Conservation (phyloP, 2,797 vertebrate species). For the Gallinago solitaria region DNA sequence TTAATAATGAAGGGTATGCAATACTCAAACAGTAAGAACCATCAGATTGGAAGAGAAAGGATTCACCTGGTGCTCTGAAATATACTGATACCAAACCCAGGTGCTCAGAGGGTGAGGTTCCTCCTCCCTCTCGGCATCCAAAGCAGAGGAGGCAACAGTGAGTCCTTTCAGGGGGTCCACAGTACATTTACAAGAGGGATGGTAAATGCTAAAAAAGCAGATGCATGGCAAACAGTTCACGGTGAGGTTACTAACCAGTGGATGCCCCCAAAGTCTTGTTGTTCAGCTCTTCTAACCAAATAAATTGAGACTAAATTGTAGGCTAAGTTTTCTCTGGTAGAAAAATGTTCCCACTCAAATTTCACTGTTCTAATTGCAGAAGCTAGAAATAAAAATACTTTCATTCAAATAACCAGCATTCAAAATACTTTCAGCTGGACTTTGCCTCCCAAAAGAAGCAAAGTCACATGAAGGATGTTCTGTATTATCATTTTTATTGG, state of each 20-base stretch:
- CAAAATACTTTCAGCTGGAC: slow-evolving; percentile 37
- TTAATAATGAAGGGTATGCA: not conserved
- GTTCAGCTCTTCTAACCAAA: slow-evolving; percentile 5
- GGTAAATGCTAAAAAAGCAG: not conserved
- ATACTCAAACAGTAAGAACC: not conserved
- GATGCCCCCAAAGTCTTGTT: not conserved
- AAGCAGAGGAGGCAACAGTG: not conserved
- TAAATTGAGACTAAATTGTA: slow-evolving; percentile 16
- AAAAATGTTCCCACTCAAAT: slow-evolving; percentile 44
- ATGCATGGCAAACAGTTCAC: not conserved
- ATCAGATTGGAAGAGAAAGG: not conserved
- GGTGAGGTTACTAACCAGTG: not conserved
- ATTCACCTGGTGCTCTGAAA: not conserved
- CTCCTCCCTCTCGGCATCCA: not conserved
- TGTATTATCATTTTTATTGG: not conserved
- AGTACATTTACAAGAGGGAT: not conserved
- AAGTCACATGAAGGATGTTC: not conserved
- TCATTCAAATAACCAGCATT: slow-evolving; percentile 26
- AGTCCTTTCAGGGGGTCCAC: not conserved
- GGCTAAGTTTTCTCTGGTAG: not conserved
- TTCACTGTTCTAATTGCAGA: slow-evolving; percentile 55
- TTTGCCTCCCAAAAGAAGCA: not conserved
- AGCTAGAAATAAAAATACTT: slow-evolving; percentile 56
- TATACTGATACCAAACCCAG: not conserved
- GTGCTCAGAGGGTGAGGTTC: not conserved